A percentile compares a stretch with the other conserved stretches of the same genome.
Conservation (phyloP, 2,888 invertebrate genomes). For the Conops quadrifasciatus region DNA sequence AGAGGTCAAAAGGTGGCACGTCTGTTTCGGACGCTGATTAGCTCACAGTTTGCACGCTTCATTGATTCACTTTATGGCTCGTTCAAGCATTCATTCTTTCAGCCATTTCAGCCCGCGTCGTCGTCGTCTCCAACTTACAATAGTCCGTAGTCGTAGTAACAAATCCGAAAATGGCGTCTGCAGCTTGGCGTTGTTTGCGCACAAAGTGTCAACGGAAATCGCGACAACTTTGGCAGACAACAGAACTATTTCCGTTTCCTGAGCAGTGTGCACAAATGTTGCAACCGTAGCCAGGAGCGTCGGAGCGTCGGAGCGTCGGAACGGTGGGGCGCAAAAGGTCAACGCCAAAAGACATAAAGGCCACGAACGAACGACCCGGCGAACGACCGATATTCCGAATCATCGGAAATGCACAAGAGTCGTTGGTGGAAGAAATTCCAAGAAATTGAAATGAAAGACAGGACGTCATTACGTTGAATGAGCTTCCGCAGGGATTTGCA, state of each 20-base stretch:
- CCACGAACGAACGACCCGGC: background rate
- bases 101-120: background rate
- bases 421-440: constrained; percentile 12
- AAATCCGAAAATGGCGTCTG: constrained; percentile 16
- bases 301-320: background rate
- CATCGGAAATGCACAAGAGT: constrained; percentile 12
- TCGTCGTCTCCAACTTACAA: background rate
- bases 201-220: constrained; percentile 31
- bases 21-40: constrained; percentile 35
- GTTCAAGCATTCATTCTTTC: constrained; percentile 6
- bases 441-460: constrained; percentile 35
- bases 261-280: background rate
- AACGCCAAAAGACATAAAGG: no score
- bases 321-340: background rate
- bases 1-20: constrained; percentile 27
- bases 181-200: background rate
- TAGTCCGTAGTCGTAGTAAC: background rate
- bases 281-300: background rate
- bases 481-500: constrained; percentile 44
- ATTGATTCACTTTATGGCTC: constrained; percentile 8
- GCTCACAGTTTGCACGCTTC: constrained; percentile 35
- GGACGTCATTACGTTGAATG: constrained; percentile 51
- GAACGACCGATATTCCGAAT: constrained; percentile 5
- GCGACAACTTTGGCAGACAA: constrained; percentile 27
- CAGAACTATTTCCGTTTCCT: constrained; percentile 29